A percentile compares a stretch with the other conserved stretches of the same genome.
These are phyloP conservation scores for Myoxocephalus aenaeus DNA, from an alignment of 2,797 vertebrate species.

Conservation along the genomic window DNA sequence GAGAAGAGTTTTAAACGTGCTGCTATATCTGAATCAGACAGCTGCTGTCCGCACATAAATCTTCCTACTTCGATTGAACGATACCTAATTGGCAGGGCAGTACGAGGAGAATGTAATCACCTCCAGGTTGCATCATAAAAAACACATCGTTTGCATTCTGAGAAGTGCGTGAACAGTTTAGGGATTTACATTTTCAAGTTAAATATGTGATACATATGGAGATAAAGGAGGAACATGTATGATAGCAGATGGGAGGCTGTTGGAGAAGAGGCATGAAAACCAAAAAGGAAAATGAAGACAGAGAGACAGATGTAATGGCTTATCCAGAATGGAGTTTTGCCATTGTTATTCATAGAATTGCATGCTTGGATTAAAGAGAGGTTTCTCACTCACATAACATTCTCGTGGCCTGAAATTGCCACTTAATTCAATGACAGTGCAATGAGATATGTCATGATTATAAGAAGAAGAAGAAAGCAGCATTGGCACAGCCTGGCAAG, in stretches of 20 bases:
- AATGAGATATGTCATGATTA: conserved; percentile 64
- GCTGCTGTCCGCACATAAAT: conserved; percentile 74
- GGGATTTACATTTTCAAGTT: conserved; percentile 41
- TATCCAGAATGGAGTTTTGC: conserved; percentile 47
- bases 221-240: conserved; percentile 4
- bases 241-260: conserved; percentile 21
- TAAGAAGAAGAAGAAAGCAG: conserved; percentile 7
- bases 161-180: conserved; percentile 20
- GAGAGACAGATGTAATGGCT: conserved; percentile 58
- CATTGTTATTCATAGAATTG: conserved; percentile 79
- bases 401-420: conserved; percentile 71
- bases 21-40: conserved; percentile 79
- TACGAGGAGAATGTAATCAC: conserved; percentile 57
- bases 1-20: conserved; percentile 77
- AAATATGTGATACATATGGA: conserved; percentile 30
- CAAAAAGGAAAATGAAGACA: conserved; percentile 32
- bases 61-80: conserved; percentile 58
- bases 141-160: conserved; percentile 44
- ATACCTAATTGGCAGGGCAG: conserved; percentile 66
- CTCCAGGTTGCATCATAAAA: conserved; percentile 39
- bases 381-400: conserved; percentile 54
- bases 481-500: conserved; percentile 22
- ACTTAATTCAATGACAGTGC: conserved; percentile 70
- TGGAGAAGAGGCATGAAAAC: conserved; percentile 10
- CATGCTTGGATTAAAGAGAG: conserved; percentile 66